Percentiles rank a stretch among this genome's conserved stretches.
Conservation (phyloP, 1,140 invertebrate species). For the Gryon sp. region DNA sequence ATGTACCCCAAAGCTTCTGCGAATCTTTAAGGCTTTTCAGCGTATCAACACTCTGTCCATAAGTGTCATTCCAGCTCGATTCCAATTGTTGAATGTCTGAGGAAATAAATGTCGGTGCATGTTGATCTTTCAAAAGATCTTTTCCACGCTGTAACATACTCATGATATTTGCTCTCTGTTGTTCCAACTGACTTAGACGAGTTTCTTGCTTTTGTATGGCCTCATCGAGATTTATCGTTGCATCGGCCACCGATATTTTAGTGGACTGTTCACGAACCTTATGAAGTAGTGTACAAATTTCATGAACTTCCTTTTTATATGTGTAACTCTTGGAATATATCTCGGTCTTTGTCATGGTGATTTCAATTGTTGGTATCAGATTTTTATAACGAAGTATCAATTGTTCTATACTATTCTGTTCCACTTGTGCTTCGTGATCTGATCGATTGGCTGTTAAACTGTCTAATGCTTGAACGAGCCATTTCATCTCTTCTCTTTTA, state of each 20-base stretch:
- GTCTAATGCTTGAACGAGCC: conserved; percentile 94
- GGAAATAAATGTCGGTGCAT: conserved; percentile 91
- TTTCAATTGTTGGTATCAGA: conserved; percentile 93
- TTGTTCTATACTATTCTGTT: conserved; percentile 90
- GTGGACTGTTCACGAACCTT: conserved; percentile 87
- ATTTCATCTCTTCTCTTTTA: conserved; percentile 95
- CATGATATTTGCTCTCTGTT: conserved; percentile 91
- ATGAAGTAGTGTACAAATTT: conserved; percentile 88
- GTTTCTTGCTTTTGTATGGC: conserved; percentile 89
- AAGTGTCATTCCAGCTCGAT: conserved; percentile 92
- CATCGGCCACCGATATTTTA: conserved; percentile 84
- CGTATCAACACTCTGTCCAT: conserved; percentile 90
- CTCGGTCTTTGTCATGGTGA: conserved; percentile 94
- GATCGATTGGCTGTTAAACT: conserved; percentile 89
- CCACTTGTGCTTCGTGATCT: conserved; percentile 87
- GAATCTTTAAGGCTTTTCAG: conserved; percentile 90
- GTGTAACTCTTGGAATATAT: conserved; percentile 95
- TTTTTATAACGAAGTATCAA: conserved; percentile 93
- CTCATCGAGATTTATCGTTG: conserved; percentile 86
- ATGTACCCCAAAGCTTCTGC: conserved; percentile 92
- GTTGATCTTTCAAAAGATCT: conserved; percentile 90
- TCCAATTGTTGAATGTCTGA: conserved; percentile 91
- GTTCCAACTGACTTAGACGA: conserved; percentile 89
- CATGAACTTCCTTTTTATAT: conserved; percentile 91
- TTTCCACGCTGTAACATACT: conserved; percentile 94